Conservation (phyloP, 1,140 invertebrate species). For the Pinna nobilis region DNA sequence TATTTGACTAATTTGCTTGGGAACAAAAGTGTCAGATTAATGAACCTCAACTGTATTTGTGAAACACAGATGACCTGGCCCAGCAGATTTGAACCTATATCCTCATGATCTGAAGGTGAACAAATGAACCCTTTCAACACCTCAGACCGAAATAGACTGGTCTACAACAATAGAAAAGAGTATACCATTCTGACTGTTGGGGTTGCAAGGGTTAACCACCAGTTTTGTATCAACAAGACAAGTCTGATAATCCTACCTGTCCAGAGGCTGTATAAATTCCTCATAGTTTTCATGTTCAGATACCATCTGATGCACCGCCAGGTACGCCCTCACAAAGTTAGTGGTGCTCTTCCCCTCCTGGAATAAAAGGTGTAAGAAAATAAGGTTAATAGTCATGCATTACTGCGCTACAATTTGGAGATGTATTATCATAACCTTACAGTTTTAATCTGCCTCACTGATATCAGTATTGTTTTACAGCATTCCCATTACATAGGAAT, state of each 20-base stretch:
- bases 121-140: neutral
- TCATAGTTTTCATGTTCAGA: constrained; percentile 41
- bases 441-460: neutral
- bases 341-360: constrained; percentile 42
- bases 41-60: too few relatives aligned
- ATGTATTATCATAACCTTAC: neutral
- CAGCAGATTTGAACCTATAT: neutral
- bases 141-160: too few relatives aligned
- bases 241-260: constrained; percentile 44
- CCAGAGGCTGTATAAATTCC: constrained; percentile 43
- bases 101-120: neutral
- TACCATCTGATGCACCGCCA: constrained; percentile 39
- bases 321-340: constrained; percentile 51
- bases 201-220: too few relatives aligned
- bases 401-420: neutral
- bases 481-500: neutral
- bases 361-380: constrained; percentile 3
- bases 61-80: too few relatives aligned
- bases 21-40: too few relatives aligned
- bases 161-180: too few relatives aligned
- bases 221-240: too few relatives aligned
- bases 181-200: too few relatives aligned
- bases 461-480: neutral
- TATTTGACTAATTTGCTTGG: too few relatives aligned
- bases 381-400: neutral